Base-by-base conservation (phyloP, 2,113 vertebrate genomes). In the Micronisus gabar region DNA sequence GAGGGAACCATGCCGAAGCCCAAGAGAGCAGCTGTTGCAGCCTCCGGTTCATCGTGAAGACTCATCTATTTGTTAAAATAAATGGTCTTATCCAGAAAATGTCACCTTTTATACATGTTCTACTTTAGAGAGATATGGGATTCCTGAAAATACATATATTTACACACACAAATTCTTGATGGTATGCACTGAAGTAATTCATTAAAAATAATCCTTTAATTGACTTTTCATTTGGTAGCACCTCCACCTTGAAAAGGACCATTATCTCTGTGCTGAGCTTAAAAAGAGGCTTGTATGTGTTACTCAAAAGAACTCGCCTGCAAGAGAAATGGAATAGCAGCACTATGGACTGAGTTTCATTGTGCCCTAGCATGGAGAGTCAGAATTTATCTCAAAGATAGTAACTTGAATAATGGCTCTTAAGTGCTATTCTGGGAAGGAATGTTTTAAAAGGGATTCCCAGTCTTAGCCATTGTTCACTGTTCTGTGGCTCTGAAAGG, bases 1-100 rank as follows among this genome's bases (percentile, higher is more conserved):
- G 99, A 99, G 98, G 99, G 99, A 86, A 99, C 99, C 71, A 98
- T 98, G 52, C 99, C 99, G 47, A 99, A 99, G 97, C 99, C 99
- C 96, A 98, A 98, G 95, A 98, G 99, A 63, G 98, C 99, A 86
- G 98, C 99, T 89, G 99, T 99, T 95, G 99, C 99, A 38, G 98
- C 99, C 81, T 99, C 99, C 97, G 99, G 99, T 98, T 99, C 99
- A 90, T 99, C 99, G 55, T 99, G 98, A 99, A 98, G 84, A 95
- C 89, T 97, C 96, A 97, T 66, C 80, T 87, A 96, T 97, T 98
- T 95, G 94, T 98, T 97, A 86, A 98, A 99, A 99, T 99, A 99
- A 99, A 99, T 97, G 96, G 96, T 95, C 82, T 97, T 78, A 73
- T 78, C 83, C 96, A 92, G 47, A 47, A 62, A 97, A 95, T 95